Conservation (phyloP, 2,113 vertebrate species). For the Eolophus roseicapilla region DNA sequence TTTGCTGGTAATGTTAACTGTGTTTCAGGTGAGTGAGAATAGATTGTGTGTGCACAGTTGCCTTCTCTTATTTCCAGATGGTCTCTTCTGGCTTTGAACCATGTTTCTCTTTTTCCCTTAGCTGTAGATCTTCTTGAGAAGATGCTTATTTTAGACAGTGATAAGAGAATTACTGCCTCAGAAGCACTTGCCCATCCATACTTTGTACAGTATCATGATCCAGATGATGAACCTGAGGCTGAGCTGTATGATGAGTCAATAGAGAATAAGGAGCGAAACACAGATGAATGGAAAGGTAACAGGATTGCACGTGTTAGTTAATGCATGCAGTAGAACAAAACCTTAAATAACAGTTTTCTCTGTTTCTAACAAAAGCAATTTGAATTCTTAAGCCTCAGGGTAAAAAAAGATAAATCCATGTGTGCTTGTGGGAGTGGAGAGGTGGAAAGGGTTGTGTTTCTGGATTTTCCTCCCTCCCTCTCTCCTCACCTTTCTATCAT, state of each 20-base stretch:
- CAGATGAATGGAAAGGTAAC: conserved; percentile 97
- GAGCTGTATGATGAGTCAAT: conserved; percentile 89
- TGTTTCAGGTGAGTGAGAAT: background rate
- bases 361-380: background rate
- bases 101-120: conserved; percentile 2
- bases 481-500: background rate
- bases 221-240: conserved; percentile 91
- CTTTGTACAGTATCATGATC: conserved; percentile 97
- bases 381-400: background rate
- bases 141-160: conserved; percentile 96
- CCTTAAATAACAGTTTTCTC: background rate
- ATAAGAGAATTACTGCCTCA: conserved; percentile 88
- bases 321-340: background rate
- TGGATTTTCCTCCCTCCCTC: background rate
- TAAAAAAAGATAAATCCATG: background rate
- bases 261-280: conserved; percentile 89
- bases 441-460: background rate
- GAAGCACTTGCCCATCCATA: conserved; percentile 92
- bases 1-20: background rate
- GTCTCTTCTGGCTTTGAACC: background rate
- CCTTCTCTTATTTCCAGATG: background rate
- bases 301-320: background rate
- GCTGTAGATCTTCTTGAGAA: conserved; percentile 94
- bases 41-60: background rate
- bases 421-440: background rate